These are phyloP conservation scores for Bombus pascuorum DNA, from an alignment of 1,140 invertebrate genomes.

Conservation along the genomic window DNA sequence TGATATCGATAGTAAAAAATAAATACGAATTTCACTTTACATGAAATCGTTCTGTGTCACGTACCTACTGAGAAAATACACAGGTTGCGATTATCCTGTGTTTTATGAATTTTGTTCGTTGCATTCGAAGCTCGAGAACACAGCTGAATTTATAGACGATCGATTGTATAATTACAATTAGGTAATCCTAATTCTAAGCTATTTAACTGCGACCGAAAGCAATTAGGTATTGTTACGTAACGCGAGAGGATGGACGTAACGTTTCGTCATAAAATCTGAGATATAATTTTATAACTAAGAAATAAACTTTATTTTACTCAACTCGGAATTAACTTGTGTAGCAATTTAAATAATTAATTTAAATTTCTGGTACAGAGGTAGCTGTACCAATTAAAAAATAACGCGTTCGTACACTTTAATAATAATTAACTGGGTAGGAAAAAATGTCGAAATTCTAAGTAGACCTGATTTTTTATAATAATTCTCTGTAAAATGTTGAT, in stretches of 20 bases:
- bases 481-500: background rate
- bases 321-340: background rate
- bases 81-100: no score
- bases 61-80: background rate
- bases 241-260: background rate
- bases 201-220: background rate
- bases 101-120: background rate
- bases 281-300: background rate
- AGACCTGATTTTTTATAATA: no score
- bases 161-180: background rate
- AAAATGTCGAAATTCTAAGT: no score
- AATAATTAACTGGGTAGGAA: no score
- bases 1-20: background rate
- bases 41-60: background rate
- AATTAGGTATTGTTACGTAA: background rate
- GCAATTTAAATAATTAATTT: background rate
- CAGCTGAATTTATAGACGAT: background rate
- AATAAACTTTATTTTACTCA: background rate
- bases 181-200: background rate
- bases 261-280: background rate
- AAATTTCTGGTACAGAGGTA: background rate
- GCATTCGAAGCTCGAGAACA: background rate
- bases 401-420: background rate
- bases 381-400: background rate
- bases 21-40: background rate